Conservation (phyloP, 2,113 vertebrate species). For the Noctilio leporinus region DNA sequence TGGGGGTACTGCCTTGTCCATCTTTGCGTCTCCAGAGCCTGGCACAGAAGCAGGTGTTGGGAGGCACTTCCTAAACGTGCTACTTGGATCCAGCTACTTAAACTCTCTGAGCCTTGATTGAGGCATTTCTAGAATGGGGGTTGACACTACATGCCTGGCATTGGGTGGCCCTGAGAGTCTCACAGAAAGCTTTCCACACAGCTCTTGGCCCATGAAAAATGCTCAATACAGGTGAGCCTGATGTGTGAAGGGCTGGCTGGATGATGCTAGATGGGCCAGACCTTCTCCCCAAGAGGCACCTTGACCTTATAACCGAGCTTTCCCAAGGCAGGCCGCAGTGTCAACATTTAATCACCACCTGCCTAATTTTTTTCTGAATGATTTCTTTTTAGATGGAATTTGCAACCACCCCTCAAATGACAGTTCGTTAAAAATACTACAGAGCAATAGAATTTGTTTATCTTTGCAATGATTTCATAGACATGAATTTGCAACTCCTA, state of each 20-base stretch:
- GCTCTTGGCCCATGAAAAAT: not conserved
- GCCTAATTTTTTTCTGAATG: conserved; percentile 15
- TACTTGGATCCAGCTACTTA: not conserved
- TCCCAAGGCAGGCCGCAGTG: not conserved
- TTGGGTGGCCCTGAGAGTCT: not conserved
- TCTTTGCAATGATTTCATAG: conserved; percentile 36
- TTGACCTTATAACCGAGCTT: not conserved
- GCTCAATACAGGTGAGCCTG: not conserved
- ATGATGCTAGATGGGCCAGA: fast-evolving
- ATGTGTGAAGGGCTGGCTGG: fast-evolving
- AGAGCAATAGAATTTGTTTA: conserved; percentile 48
- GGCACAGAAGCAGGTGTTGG: fast-evolving
- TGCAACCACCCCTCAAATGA: conserved; percentile 40
- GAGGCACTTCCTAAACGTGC: not conserved
- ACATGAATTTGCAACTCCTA: not conserved
- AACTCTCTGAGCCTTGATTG: not conserved
- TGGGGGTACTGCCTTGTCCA: not conserved
- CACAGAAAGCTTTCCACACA: not conserved
- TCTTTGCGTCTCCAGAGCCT: not conserved
- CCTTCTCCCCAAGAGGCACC: not conserved
- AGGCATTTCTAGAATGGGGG: not conserved
- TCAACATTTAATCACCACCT: conserved; percentile 37
- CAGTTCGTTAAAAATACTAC: conserved; percentile 56
- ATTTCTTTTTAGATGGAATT: conserved; percentile 56
- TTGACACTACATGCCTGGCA: fast-evolving